phyloP scores from a whole-genome alignment of 2,888 invertebrate genomes.

The Nematopogon swammerdamellus region DNA sequence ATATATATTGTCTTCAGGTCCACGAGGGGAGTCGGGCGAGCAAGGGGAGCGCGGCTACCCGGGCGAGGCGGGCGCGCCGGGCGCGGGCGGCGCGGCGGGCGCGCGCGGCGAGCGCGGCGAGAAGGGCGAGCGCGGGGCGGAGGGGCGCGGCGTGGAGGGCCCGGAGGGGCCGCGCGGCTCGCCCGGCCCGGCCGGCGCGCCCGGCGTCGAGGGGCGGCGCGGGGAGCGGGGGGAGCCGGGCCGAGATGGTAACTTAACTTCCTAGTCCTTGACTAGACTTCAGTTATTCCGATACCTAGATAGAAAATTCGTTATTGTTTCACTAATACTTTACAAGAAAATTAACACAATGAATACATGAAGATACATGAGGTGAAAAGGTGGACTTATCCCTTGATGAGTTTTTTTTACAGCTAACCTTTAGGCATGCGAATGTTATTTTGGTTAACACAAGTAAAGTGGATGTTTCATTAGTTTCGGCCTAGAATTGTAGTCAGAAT shows the following conservation, averaged over 20 bases:
- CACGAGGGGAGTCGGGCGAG: constrained; percentile 65
- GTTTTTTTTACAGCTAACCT: too few species aligned
- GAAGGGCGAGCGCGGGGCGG: constrained; percentile 68
- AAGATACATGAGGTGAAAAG: too few species aligned
- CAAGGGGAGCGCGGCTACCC: constrained; percentile 65
- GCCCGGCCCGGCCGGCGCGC: constrained; percentile 57
- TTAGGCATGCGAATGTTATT: too few species aligned
- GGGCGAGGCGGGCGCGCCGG: constrained; percentile 67
- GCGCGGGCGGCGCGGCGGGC: constrained; percentile 64
- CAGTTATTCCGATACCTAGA: too few species aligned
- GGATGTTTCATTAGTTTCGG: too few species aligned
- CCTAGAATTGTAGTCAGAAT: too few species aligned
- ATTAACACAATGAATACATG: too few species aligned
- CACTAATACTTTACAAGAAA: too few species aligned
- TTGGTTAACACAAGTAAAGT: too few species aligned
- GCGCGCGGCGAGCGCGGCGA: constrained; percentile 64
- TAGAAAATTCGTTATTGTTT: too few species aligned
- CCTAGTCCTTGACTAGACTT: too few species aligned
- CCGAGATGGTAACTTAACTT: constrained; percentile 54
- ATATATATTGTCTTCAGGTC: constrained; percentile 48
- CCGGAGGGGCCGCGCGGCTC: constrained; percentile 67
- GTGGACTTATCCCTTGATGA: too few species aligned
- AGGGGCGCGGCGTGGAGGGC: constrained; percentile 73
- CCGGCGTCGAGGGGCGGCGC: constrained; percentile 70
- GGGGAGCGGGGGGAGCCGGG: constrained; percentile 77